Conservation (phyloP, 2,113 vertebrate species). For the Scomber scombrus region DNA sequence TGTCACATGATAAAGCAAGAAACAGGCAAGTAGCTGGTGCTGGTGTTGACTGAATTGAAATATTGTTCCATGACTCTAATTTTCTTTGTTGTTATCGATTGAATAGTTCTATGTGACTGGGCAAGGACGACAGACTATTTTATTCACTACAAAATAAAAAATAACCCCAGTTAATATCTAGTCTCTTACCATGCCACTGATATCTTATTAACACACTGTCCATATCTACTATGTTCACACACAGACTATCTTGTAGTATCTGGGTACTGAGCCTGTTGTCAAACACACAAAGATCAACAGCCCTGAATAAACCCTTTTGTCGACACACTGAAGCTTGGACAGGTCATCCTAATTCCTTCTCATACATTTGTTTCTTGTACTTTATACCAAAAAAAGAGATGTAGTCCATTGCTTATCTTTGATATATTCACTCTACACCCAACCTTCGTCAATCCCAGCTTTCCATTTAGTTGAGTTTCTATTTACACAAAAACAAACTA, state of each 20-base stretch:
- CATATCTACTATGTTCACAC: not conserved
- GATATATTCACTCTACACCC: not conserved
- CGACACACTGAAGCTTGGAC: not conserved
- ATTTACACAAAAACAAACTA: not conserved
- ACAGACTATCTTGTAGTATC: not conserved
- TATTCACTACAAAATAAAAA: not conserved
- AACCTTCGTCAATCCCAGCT: not conserved
- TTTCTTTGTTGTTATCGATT: conserved; percentile 6
- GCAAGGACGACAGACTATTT: not conserved
- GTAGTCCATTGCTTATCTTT: not conserved
- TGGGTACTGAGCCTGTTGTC: too few relatives aligned
- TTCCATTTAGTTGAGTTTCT: not conserved
- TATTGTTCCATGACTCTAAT: not conserved
- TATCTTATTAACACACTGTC: not conserved
- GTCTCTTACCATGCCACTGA: not conserved
- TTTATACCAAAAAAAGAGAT: not conserved
- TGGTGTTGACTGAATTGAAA: conserved; percentile 23
- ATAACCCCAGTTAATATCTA: not conserved
- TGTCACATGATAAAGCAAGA: conserved; percentile 65
- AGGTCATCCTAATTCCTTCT: not conserved
- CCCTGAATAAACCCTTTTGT: not conserved
- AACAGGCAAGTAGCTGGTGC: conserved; percentile 31
- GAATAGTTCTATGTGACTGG: not conserved
- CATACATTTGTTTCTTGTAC: not conserved
- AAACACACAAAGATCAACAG: not conserved